A percentile compares a stretch with the other conserved stretches of the same genome.
phyloP scores from a whole-genome alignment of 2,113 vertebrate species.

The Misgurnus anguillicaudatus region DNA sequence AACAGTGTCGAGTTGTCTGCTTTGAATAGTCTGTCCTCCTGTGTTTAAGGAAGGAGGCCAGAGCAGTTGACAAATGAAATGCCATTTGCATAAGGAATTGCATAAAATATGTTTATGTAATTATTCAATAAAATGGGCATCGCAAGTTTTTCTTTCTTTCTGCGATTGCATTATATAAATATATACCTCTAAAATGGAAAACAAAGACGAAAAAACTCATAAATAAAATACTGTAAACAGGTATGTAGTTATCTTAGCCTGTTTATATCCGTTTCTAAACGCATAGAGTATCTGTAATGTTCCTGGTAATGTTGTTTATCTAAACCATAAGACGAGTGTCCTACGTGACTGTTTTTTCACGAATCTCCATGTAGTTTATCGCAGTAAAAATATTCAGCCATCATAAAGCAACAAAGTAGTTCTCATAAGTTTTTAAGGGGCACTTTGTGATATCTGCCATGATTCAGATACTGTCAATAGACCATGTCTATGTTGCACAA shows the following conservation, averaged over 20 bases:
- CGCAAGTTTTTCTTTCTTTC: neutral
- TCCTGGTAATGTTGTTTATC: neutral
- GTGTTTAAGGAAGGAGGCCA: slow-evolving; percentile 1
- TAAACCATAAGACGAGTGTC: neutral
- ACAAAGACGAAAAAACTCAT: too few species aligned
- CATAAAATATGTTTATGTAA: neutral
- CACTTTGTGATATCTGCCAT: slow-evolving; percentile 55
- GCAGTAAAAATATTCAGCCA: neutral
- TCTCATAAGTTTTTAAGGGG: slow-evolving; percentile 25
- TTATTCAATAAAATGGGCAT: too few species aligned
- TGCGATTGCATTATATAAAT: too few species aligned
- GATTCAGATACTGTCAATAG: slow-evolving; percentile 69
- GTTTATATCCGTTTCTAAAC: neutral
- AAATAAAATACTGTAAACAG: too few species aligned
- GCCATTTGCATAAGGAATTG: neutral
- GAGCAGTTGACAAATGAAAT: slow-evolving; percentile 14
- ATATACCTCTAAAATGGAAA: neutral
- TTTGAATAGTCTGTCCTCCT: slow-evolving; percentile 29
- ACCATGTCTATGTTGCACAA: slow-evolving; percentile 64
- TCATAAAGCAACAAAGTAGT: slow-evolving; percentile 24
- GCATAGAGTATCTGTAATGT: neutral
- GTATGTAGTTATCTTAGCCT: neutral
- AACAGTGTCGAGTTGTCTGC: slow-evolving; percentile 13
- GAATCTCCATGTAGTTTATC: neutral
- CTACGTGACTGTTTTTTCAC: neutral